Base-by-base conservation (phyloP, 2,888 invertebrate genomes). In the Mesorhabditis belari region DNA sequence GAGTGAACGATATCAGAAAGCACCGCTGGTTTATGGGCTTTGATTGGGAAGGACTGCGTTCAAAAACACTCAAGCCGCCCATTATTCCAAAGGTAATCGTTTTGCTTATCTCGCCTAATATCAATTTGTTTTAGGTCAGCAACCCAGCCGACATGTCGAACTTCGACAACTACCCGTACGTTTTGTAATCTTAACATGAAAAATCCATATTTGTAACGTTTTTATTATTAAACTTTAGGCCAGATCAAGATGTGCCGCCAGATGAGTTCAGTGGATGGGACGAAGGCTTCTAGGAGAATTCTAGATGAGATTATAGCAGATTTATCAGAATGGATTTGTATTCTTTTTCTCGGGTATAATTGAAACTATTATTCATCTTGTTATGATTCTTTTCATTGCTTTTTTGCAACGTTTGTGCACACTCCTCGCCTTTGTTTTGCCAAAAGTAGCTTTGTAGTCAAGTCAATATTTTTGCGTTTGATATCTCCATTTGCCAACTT, bases 261-360 rank as follows among this genome's bases (percentile, higher is more conserved):
- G 91, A 92, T 80, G 92, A 93, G 81, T 86, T 86, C 35, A 90
- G 91, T 12, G 92, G 92, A 25, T 93, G 92, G 92, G 92, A 92
- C 82, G 85, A 86, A 66, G 88, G 90, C 76, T 92, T 92, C 83
- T 92, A 67, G 51, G 27, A 19, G 28, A 50, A 12, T 28, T 29
- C 35, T 44, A 9, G 19, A 24, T 17, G 9, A 24, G 21, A 17
- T 28, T 49, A 50, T 51, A 29, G 51, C 60, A n/a, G 21, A 5
- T 51, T 5, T 51, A 9, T n/a, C 21, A 9, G 21, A 51, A 44
- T 44, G 12, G 44, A n/a, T 44, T 44, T n/a, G 44, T 12, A 44
- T 44, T 12, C n/a, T 44, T 44, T 44, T 44, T 44, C 44, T 44
- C 44, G n/a, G 44, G 12, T 44, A n/a, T 44, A 12, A 44, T 44